Percentiles rank a stretch among this genome's conserved stretches.
These are phyloP conservation scores for Andricus grossulariae DNA, from an alignment of 1,140 invertebrate genomes.

Conservation along the genomic window DNA sequence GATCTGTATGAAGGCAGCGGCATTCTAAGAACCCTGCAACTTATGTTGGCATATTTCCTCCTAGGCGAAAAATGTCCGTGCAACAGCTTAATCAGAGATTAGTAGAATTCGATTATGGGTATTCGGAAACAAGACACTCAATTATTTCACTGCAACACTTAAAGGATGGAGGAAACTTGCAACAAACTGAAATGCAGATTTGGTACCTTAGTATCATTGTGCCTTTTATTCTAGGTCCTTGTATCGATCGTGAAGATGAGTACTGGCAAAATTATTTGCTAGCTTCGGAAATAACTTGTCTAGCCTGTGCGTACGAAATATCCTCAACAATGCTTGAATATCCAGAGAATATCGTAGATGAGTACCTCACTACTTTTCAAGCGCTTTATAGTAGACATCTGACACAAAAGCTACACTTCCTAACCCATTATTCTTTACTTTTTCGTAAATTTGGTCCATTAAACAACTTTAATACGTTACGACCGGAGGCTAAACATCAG, in stretches of 20 bases:
- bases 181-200: background rate
- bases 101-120: background rate
- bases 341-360: background rate
- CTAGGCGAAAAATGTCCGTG: background rate
- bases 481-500: background rate
- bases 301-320: background rate
- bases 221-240: background rate
- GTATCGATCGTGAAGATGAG: background rate
- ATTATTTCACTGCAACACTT: background rate
- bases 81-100: background rate
- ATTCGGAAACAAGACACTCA: background rate
- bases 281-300: background rate
- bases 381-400: background rate
- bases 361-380: background rate
- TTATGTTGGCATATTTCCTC: background rate
- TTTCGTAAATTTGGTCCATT: background rate
- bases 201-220: background rate
- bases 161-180: background rate
- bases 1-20: background rate
- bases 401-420: background rate
- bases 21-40: background rate
- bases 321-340: background rate
- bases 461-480: background rate
- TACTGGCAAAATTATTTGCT: background rate
- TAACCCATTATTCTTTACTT: background rate